Percentiles rank a stretch among this genome's conserved stretches.
Conservation (phyloP, 2,888 invertebrate genomes). For the Lasioglossum villosulum region DNA sequence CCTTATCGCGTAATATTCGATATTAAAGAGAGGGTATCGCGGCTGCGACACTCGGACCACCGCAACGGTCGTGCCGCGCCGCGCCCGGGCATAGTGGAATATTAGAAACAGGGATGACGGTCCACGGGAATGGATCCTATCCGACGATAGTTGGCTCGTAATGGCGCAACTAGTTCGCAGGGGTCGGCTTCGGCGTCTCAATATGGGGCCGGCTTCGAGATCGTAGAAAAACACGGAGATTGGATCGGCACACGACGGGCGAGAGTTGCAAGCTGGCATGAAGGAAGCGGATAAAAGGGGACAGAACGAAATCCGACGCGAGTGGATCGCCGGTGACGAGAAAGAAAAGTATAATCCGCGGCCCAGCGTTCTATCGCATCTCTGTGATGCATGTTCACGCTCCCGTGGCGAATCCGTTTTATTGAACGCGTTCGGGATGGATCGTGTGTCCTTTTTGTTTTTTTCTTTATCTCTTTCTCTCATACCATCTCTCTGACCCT, state of each 20-base stretch:
- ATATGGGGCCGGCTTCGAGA: constrained; percentile 55
- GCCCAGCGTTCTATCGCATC: constrained; percentile 38
- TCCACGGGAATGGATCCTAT: constrained; percentile 22
- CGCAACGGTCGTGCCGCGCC: background rate
- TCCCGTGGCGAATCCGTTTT: constrained; percentile 51
- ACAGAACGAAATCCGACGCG: constrained; percentile 56
- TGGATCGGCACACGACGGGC: constrained; percentile 54
- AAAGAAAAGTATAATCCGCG: constrained; percentile 53
- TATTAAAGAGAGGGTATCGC: constrained; percentile 41
- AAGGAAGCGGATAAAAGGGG: constrained; percentile 60
- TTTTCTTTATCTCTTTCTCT: background rate
- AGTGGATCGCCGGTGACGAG: constrained; percentile 39
- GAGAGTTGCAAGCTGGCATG: constrained; percentile 59
- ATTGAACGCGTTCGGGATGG: constrained; percentile 38
- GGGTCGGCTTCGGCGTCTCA: constrained; percentile 53
- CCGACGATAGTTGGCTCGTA: constrained; percentile 48
- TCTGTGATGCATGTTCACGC: constrained; percentile 50
- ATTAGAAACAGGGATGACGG: constrained; percentile 23
- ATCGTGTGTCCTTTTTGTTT: constrained; percentile 10
- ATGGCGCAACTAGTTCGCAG: constrained; percentile 47
- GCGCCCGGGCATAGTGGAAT: constrained; percentile 7
- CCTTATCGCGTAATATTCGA: constrained; percentile 53
- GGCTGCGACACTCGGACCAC: constrained; percentile 11
- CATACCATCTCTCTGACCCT: background rate
- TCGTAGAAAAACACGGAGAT: constrained; percentile 66